A percentile compares a stretch with the other conserved stretches of the same genome.
phyloP scores from a whole-genome alignment of 1,140 invertebrate genomes.

The Heliconius hewitsoni region DNA sequence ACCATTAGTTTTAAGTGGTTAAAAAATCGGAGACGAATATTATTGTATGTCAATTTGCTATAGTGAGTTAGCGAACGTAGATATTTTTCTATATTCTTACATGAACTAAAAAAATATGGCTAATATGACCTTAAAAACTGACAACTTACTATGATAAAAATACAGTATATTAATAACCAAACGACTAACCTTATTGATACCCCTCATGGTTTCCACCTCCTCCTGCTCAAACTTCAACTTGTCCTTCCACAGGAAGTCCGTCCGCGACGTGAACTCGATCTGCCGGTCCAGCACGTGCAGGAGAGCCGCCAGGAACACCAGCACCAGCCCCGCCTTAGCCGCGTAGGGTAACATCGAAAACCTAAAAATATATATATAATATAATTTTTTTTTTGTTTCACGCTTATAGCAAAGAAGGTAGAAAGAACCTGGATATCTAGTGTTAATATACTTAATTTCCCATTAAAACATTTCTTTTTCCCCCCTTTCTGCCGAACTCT shows the following conservation, averaged over 20 bases:
- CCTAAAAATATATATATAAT: conserved; percentile 70
- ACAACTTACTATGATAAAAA: too few relatives aligned
- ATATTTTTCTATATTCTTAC: too few relatives aligned
- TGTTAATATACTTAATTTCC: too few relatives aligned
- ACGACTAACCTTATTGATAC: conserved; percentile 90
- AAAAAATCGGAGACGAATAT: too few relatives aligned
- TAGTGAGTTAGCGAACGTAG: too few relatives aligned
- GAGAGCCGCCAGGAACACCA: conserved; percentile 84
- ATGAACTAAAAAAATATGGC: too few relatives aligned
- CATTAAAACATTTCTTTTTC: not conserved
- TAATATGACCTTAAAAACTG: too few relatives aligned
- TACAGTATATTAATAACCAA: not conserved
- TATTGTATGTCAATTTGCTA: too few relatives aligned
- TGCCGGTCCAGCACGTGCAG: conserved; percentile 92
- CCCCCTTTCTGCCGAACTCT: not conserved
- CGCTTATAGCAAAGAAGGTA: not conserved
- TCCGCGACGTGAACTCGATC: conserved; percentile 92
- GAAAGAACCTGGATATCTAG: not conserved
- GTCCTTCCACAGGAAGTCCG: conserved; percentile 96
- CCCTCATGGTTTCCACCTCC: conserved; percentile 96
- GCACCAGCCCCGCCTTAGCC: conserved; percentile 83
- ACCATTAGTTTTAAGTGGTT: too few relatives aligned
- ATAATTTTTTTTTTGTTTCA: not conserved
- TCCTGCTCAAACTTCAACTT: conserved; percentile 95
- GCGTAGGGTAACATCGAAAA: conserved; percentile 85